A percentile compares a stretch with the other conserved stretches of the same genome.
Evolutionary conservation across 2,888 invertebrate species (phyloP).

Genomic region (Pammene aurita): DNA sequence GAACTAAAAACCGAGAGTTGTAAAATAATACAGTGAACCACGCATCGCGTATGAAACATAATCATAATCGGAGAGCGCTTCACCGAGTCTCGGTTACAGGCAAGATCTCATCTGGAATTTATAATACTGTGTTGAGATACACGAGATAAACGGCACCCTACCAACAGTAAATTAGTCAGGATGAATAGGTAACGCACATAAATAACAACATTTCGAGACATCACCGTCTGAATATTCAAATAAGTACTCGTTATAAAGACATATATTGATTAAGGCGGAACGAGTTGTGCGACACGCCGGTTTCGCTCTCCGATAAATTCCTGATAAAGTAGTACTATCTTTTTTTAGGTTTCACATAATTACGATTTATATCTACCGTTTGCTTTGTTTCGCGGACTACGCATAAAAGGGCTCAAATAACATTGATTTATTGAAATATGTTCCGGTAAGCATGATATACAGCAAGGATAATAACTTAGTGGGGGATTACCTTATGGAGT

Average conservation of each 20-base stretch:
- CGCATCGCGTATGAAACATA: constrained; percentile 58
- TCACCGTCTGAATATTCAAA: constrained; percentile 55
- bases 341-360: constrained; percentile 57
- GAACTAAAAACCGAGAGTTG: constrained; percentile 44
- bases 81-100: constrained; percentile 60
- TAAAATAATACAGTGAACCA: constrained; percentile 51
- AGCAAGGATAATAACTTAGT: constrained; percentile 20
- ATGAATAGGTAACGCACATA: constrained; percentile 58
- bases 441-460: constrained; percentile 22
- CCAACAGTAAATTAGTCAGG: constrained; percentile 63
- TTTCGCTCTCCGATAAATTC: constrained; percentile 54
- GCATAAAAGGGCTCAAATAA: constrained; percentile 48
- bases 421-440: constrained; percentile 49
- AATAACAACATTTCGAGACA: constrained; percentile 50
- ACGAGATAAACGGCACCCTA: constrained; percentile 61
- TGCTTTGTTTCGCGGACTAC: constrained; percentile 46
- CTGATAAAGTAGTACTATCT: constrained; percentile 52
- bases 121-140: constrained; percentile 58
- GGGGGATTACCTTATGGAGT: constrained; percentile 31
- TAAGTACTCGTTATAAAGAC: constrained; percentile 59
- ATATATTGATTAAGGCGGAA: constrained; percentile 62
- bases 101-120: constrained; percentile 56
- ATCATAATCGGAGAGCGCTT: constrained; percentile 56
- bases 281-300: constrained; percentile 55
- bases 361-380: constrained; percentile 60